phyloP scores from a whole-genome alignment of 1,140 invertebrate genomes.

The Lerema accius region DNA sequence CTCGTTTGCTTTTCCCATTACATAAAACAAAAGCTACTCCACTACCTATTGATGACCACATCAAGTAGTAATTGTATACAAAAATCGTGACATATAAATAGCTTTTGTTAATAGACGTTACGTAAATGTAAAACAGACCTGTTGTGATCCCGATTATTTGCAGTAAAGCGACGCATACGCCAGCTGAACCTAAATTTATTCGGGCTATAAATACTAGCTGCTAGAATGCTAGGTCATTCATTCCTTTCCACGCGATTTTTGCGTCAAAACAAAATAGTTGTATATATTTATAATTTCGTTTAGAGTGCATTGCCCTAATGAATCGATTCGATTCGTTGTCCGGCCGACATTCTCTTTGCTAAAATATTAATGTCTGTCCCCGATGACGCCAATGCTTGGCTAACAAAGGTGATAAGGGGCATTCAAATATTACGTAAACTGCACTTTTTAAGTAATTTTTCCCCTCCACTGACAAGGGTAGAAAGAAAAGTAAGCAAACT shows the following conservation, averaged over 20 bases:
- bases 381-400: background rate
- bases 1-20: no score
- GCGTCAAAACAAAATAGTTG: constrained; percentile 11
- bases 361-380: constrained; percentile 24
- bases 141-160: background rate
- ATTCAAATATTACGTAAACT: no score
- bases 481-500: no score
- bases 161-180: background rate
- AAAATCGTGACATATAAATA: no score
- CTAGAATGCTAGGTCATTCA: constrained; percentile 20
- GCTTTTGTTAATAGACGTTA: no score
- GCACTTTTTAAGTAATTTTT: no score
- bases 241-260: constrained; percentile 34
- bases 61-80: no score
- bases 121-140: no score
- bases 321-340: constrained; percentile 36
- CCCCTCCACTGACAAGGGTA: no score
- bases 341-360: constrained; percentile 32
- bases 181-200: background rate
- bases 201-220: constrained; percentile 12
- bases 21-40: no score
- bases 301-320: constrained; percentile 43
- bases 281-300: constrained; percentile 33
- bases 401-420: no score
- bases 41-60: no score